Evolutionary conservation across 1,140 invertebrate species (phyloP).

Genomic region (Batillaria attramentaria): DNA sequence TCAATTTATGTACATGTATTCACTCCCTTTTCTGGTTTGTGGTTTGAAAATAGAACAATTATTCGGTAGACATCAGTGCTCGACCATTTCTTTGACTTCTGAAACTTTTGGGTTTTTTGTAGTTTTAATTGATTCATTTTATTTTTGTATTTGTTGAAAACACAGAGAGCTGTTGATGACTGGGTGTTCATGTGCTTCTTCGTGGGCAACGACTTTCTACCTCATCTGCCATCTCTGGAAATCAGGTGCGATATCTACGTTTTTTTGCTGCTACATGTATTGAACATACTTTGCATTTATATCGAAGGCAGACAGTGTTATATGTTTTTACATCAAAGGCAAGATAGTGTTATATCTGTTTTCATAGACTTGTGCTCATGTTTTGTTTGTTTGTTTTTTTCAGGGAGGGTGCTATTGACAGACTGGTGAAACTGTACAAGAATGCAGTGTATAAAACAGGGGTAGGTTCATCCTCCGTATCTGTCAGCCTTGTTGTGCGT

Average conservation of each 20-base stretch:
- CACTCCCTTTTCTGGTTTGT: not conserved
- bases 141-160: too few species aligned
- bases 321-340: not conserved
- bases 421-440: constrained; percentile 95
- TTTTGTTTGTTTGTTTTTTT: constrained; percentile 36
- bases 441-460: constrained; percentile 93
- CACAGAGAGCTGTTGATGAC: constrained; percentile 83
- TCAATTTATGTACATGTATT: constrained; percentile 6
- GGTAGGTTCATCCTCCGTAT: constrained; percentile 67
- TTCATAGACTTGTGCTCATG: not conserved
- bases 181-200: constrained; percentile 99
- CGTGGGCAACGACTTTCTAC: constrained; percentile 99
- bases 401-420: constrained; percentile 96
- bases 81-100: not conserved
- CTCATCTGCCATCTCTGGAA: constrained; percentile 98
- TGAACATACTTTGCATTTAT: not conserved
- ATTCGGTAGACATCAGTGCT: not conserved
- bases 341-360: not conserved
- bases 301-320: not conserved
- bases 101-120: not conserved
- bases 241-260: constrained; percentile 76
- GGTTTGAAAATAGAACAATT: not conserved
- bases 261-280: too few species aligned
- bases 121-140: not conserved
- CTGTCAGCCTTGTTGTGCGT: not conserved